Conservation (phyloP, 2,113 vertebrate species). For the Daboia siamensis region DNA sequence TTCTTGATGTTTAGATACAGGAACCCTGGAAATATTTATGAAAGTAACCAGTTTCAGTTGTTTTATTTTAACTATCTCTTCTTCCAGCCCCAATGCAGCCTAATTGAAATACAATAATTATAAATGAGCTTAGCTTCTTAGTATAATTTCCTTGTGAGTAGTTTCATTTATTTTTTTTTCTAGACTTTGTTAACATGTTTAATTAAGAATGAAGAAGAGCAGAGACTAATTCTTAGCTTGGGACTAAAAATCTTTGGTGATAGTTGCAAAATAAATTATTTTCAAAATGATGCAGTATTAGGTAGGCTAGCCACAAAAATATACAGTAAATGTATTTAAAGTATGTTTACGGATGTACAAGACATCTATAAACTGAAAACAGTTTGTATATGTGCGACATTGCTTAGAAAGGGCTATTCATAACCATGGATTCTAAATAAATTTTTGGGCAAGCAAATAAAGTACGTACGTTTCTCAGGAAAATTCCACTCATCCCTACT, state of each 20-base stretch:
- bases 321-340: neutral
- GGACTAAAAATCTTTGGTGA: slow-evolving; percentile 33
- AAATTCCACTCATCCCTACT: neutral
- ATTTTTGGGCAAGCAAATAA: neutral
- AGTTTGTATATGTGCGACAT: neutral
- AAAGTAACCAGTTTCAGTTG: slow-evolving; percentile 56
- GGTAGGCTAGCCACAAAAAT: neutral
- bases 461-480: neutral
- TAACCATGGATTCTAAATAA: neutral
- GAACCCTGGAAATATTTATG: slow-evolving; percentile 66
- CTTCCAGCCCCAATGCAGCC: slow-evolving; percentile 60
- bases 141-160: slow-evolving; percentile 75
- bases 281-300: neutral
- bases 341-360: neutral
- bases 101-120: slow-evolving; percentile 84
- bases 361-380: neutral
- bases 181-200: slow-evolving; percentile 73
- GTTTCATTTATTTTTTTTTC: slow-evolving; percentile 77
- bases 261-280: slow-evolving; percentile 36
- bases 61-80: slow-evolving; percentile 69
- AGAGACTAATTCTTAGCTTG: slow-evolving; percentile 54
- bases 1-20: slow-evolving; percentile 45
- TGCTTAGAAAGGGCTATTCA: neutral
- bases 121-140: slow-evolving; percentile 75
- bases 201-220: slow-evolving; percentile 73